phyloP scores from a whole-genome alignment of 2,888 invertebrate genomes.

The Nycteola revayana region DNA sequence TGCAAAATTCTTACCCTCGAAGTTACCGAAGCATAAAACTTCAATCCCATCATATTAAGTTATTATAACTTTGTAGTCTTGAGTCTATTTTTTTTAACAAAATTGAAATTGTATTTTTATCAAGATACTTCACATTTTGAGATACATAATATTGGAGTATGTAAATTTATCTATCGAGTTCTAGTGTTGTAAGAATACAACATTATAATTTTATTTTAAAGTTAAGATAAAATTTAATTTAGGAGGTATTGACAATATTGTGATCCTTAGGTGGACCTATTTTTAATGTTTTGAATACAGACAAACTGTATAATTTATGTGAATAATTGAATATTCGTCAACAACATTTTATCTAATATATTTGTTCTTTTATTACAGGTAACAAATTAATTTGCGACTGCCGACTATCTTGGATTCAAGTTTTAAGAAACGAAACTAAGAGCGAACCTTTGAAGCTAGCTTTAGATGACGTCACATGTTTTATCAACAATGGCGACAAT shows the following conservation, averaged over 20 bases:
- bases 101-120: slow-evolving; percentile 13
- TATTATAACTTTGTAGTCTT: slow-evolving; percentile 23
- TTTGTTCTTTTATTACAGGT: slow-evolving; percentile 74
- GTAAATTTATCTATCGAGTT: too few relatives aligned
- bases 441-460: slow-evolving; percentile 85
- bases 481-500: slow-evolving; percentile 33
- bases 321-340: too few relatives aligned
- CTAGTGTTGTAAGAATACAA: too few relatives aligned
- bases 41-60: slow-evolving; percentile 26
- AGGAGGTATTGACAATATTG: too few relatives aligned
- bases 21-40: slow-evolving; percentile 17
- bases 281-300: slow-evolving; percentile 1
- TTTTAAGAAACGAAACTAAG: slow-evolving; percentile 87
- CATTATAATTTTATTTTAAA: not conserved
- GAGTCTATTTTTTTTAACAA: slow-evolving; percentile 18
- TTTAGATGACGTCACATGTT: slow-evolving; percentile 87
- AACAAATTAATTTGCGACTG: slow-evolving; percentile 92
- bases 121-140: slow-evolving; percentile 7
- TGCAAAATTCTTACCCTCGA: slow-evolving; percentile 11
- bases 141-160: slow-evolving; percentile 18
- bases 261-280: too few relatives aligned
- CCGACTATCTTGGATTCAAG: slow-evolving; percentile 89
- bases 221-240: too few relatives aligned
- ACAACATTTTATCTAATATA: too few relatives aligned
- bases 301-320: too few relatives aligned